Percentiles rank a stretch among this genome's conserved stretches.
These are phyloP conservation scores for Eupeodes luniger DNA, from an alignment of 2,888 invertebrate genomes.

Conservation along the genomic window DNA sequence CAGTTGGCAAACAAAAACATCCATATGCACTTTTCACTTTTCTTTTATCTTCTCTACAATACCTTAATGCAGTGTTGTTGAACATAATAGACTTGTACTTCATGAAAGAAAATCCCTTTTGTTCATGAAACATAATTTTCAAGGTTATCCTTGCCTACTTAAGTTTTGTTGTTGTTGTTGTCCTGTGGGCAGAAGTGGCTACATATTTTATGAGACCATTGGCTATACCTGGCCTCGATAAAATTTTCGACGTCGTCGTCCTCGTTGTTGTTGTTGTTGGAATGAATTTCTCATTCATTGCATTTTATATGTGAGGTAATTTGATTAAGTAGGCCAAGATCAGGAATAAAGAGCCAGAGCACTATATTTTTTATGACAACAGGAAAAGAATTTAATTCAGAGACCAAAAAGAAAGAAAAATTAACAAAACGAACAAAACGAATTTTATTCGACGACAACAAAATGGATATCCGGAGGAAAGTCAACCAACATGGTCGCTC, in stretches of 20 bases:
- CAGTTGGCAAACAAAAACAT: no score
- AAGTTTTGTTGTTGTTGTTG: conserved; percentile 17
- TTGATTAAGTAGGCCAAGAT: conserved; percentile 70
- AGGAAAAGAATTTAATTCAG: conserved; percentile 14
- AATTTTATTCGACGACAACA: conserved; percentile 28
- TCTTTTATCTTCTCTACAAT: background rate
- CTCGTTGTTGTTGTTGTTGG: conserved; percentile 16
- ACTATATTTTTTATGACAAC: conserved; percentile 31
- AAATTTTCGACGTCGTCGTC: conserved; percentile 8
- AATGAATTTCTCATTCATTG: conserved; percentile 63
- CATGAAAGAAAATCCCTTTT: conserved; percentile 1
- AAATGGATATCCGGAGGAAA: conserved; percentile 43
- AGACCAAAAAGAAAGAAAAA: background rate
- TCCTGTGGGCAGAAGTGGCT: conserved; percentile 10
- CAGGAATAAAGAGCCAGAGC: conserved; percentile 36
- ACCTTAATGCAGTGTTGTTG: background rate
- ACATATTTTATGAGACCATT: conserved; percentile 18
- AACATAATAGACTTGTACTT: background rate
- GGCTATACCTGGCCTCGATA: conserved; percentile 48
- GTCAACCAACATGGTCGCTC: conserved; percentile 37
- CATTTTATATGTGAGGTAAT: conserved; percentile 60
- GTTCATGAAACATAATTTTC: conserved; percentile 29
- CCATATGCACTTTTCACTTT: background rate
- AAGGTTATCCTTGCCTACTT: conserved; percentile 37
- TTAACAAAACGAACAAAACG: background rate